Conservation (phyloP, 2,888 invertebrate genomes). For the Phoenoteleia sp. region DNA sequence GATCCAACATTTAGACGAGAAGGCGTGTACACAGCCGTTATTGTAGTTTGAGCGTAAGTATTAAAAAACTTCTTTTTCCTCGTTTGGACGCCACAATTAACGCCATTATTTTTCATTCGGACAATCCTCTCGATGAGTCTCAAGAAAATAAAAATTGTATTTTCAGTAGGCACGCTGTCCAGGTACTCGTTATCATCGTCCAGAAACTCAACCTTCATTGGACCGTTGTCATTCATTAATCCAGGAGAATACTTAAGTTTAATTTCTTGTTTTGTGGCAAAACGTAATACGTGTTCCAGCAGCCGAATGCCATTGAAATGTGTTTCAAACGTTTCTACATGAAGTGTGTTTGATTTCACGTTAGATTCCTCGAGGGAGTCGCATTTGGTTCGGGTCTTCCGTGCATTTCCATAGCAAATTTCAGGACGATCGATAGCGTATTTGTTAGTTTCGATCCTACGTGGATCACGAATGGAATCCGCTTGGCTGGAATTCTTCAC, state of each 20-base stretch:
- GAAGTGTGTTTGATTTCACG: slow-evolving; percentile 34
- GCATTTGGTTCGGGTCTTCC: slow-evolving; percentile 21
- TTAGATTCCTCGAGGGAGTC: slow-evolving; percentile 35
- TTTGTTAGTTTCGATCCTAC: slow-evolving; percentile 22
- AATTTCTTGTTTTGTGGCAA: slow-evolving; percentile 73
- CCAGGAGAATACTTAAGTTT: slow-evolving; percentile 74
- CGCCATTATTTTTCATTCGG: slow-evolving; percentile 72
- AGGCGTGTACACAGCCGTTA: slow-evolving; percentile 73
- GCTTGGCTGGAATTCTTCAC: slow-evolving; percentile 45
- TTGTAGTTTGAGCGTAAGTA: slow-evolving; percentile 76
- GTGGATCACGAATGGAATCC: slow-evolving; percentile 33
- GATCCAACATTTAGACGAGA: slow-evolving; percentile 75
- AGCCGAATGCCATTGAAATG: slow-evolving; percentile 78
- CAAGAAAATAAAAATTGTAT: slow-evolving; percentile 75
- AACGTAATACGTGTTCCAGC: slow-evolving; percentile 77
- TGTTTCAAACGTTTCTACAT: slow-evolving; percentile 72
- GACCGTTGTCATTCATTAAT: slow-evolving; percentile 45
- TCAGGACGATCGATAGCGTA: slow-evolving; percentile 42
- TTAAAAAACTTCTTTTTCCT: slow-evolving; percentile 63
- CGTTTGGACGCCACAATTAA: slow-evolving; percentile 78
- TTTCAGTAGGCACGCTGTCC: slow-evolving; percentile 55
- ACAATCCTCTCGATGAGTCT: slow-evolving; percentile 72
- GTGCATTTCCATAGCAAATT: slow-evolving; percentile 44
- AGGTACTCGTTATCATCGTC: slow-evolving; percentile 77
- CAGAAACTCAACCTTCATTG: slow-evolving; percentile 75